Percentiles rank a stretch among this genome's conserved stretches.
phyloP scores from a whole-genome alignment of 2,797 vertebrate species.

The Erethizon dorsatum region DNA sequence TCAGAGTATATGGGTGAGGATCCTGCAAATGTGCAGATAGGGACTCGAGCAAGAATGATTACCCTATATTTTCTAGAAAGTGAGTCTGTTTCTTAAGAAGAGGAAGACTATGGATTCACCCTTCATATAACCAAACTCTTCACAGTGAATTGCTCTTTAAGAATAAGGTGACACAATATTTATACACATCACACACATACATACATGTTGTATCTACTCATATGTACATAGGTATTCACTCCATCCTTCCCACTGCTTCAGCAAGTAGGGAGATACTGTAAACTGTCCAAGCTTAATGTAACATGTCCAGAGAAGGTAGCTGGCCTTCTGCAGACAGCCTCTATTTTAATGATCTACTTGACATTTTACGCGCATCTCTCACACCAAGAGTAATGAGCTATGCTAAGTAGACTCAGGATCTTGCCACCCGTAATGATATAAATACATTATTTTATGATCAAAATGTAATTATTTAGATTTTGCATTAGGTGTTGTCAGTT shows the following conservation, averaged over 20 bases:
- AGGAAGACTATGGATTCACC: neutral
- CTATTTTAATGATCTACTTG: neutral
- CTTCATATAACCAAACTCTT: neutral
- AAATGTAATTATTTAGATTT: slow-evolving; percentile 32
- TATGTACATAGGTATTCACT: neutral
- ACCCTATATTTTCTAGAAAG: neutral
- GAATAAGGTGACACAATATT: neutral
- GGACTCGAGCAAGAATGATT: neutral
- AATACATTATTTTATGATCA: neutral
- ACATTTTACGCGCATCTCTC: neutral
- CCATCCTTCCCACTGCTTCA: neutral
- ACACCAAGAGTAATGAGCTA: neutral
- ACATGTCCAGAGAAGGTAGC: neutral
- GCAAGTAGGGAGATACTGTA: neutral
- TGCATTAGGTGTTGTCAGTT: neutral
- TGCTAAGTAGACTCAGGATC: neutral
- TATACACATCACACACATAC: neutral
- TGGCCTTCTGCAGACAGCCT: neutral
- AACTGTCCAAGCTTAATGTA: neutral
- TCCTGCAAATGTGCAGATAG: neutral
- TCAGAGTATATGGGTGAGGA: neutral
- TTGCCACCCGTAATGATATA: neutral
- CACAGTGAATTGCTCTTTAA: neutral
- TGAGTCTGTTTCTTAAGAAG: neutral
- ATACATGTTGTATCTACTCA: neutral